phyloP scores from a whole-genome alignment of 2,113 vertebrate genomes.

The Pungitius pungitius region DNA sequence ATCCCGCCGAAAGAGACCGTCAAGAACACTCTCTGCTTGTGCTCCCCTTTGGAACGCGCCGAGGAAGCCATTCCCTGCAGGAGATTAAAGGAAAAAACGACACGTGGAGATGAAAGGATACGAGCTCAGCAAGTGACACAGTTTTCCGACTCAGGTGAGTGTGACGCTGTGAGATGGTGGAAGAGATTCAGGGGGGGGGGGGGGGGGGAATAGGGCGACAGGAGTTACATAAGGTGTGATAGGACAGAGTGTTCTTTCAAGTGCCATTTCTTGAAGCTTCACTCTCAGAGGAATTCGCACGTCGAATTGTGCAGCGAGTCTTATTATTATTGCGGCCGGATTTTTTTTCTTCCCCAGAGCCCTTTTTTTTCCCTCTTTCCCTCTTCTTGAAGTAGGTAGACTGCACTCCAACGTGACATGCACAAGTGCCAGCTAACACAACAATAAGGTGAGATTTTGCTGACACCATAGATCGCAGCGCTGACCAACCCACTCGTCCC shows the following conservation, averaged over 20 bases:
- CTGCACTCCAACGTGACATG: slow-evolving; percentile 49
- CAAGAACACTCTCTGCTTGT: slow-evolving; percentile 97
- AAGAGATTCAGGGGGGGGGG: neutral
- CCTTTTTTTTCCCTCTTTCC: slow-evolving; percentile 2
- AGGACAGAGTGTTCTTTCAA: slow-evolving; percentile 67
- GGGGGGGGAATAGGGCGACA: slow-evolving; percentile 34
- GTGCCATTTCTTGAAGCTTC: slow-evolving; percentile 51
- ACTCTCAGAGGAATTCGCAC: slow-evolving; percentile 55
- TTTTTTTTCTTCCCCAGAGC: neutral
- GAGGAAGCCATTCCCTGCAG: slow-evolving; percentile 92
- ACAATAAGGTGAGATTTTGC: slow-evolving; percentile 66
- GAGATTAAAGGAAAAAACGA: slow-evolving; percentile 62
- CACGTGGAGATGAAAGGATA: slow-evolving; percentile 60
- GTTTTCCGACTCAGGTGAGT: slow-evolving; percentile 58
- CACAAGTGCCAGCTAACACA: slow-evolving; percentile 41
- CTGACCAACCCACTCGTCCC: slow-evolving; percentile 54
- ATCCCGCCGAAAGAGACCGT: slow-evolving; percentile 98
- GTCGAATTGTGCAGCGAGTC: slow-evolving; percentile 29
- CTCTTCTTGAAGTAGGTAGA: slow-evolving; percentile 46
- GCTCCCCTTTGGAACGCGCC: slow-evolving; percentile 96
- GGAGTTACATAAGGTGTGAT: slow-evolving; percentile 67
- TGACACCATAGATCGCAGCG: slow-evolving; percentile 62
- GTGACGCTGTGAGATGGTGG: slow-evolving; percentile 43
- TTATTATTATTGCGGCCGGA: slow-evolving; percentile 40
- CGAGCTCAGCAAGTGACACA: slow-evolving; percentile 29